Conservation (phyloP, 2,113 vertebrate species). For the Lycaon pictus region DNA sequence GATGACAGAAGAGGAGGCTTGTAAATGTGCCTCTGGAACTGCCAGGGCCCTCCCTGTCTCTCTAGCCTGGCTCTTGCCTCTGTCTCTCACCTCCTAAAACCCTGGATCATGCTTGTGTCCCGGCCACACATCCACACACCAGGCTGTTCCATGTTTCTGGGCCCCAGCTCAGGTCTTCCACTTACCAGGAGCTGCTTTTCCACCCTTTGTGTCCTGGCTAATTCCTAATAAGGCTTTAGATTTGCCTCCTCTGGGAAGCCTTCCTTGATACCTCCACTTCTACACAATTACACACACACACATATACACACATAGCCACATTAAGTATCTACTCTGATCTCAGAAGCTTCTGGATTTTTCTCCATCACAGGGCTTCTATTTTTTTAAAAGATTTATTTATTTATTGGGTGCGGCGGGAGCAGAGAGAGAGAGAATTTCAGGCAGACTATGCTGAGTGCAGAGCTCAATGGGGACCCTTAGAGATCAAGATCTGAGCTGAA, state of each 20-base stretch:
- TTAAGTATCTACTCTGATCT: background rate
- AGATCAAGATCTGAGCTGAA: too few species aligned
- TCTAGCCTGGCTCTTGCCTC: background rate
- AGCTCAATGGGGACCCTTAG: too few species aligned
- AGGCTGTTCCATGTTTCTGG: background rate
- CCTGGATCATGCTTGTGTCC: rapidly evolving
- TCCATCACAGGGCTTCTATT: background rate
- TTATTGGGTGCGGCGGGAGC: background rate
- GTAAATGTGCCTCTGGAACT: background rate
- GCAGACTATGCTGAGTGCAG: too few species aligned
- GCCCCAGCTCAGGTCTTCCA: background rate
- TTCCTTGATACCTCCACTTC: background rate
- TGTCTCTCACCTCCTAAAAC: background rate
- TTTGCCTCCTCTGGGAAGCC: background rate
- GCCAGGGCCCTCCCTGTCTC: background rate
- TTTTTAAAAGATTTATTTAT: background rate
- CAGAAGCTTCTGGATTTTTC: background rate
- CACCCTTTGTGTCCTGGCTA: background rate
- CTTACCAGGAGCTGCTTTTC: background rate
- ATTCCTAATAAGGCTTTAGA: background rate
- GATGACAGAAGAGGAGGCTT: background rate
- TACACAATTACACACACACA: too few species aligned
- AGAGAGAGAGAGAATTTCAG: background rate
- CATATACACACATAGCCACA: background rate
- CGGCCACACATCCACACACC: background rate